Base-by-base conservation (phyloP, 2,797 vertebrate species). In the Lutjanus campechanus region DNA sequence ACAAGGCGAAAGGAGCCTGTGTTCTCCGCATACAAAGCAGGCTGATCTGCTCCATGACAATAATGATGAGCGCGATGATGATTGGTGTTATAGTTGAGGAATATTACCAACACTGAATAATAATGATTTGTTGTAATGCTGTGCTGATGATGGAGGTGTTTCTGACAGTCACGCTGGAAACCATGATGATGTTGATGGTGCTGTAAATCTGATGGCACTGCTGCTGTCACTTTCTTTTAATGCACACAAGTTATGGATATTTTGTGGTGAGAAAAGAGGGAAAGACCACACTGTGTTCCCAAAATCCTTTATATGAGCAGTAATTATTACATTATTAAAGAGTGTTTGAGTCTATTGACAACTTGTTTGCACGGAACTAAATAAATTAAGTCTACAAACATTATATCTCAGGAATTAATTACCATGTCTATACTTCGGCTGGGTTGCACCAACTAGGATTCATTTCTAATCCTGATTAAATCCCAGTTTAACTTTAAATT, bases 21-120 rank as follows among this genome's bases (percentile, higher is more conserved):
- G n/a, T 29, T 61, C 5, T 47, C 16, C 61, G 71, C 59, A 85
- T 81, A 11, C 62, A 54, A 53, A 79, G 22, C 68, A 81, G 77
- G 29, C 50, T 1, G 6, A 73, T 64, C 29, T 65, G 62, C 81
- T 0, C 20, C 40, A 29, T 22, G 69, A 79, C 62, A 50, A 59
- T 49, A 47, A 75, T 59, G 73, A 83, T 58, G 12, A n/a, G 49
- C 15, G 16, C 63, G n/a, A 72, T 79, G 73, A 74, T 79, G 73
- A 81, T 64, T 69, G 51, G 36, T 59, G 59, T 71, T 71, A 20
- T 25, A 46, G 65, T 64, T 29, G 25, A 65, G 46, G 51, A 65
- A 63, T 63, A 61, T 76, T 55, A 79, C 69, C 59, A 13, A 36
- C 61, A 17, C 56, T 53, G 64, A 87, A 72, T 83, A 49, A 59